Base-by-base conservation (phyloP, 1,140 invertebrate genomes). In the Drosophila dunni region DNA sequence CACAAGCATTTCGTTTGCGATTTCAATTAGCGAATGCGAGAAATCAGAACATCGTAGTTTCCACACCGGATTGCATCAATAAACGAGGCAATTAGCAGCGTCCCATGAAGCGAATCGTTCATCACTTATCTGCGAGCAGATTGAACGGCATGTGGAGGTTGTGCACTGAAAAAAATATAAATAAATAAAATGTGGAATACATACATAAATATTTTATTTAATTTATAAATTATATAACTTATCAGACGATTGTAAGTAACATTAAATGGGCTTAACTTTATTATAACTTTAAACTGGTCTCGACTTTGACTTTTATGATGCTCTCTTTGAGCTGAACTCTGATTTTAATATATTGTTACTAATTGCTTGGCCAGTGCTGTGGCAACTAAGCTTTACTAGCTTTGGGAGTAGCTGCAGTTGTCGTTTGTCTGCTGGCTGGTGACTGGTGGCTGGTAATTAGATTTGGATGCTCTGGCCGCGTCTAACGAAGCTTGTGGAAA, bases 401-500 rank as follows among this genome's bases (percentile, higher is more conserved):
- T n/a, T n/a, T n/a, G n/a, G n/a, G 4, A 20, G 53, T 13, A 33
- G 42, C 45, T 60, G 7, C 42, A 45, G 24, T 42, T 45, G 42
- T 6, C 29, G 8, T 13, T n/a, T 29, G 7, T n/a, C 29, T 65
- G 45, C 48, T 51, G 40, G 9, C 17, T 61, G 61, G 75, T 86
- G n/a, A n/a, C 29, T 65, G 45, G 42, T 51, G 40, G 9, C 17
- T 61, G 61, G 75, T 86, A 85, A 85, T 85, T 86, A 79, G 82
- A 85, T 85, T 67, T 78, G 62, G 60, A 13, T 20, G 42, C 42
- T 8, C 46, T 17, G 34, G 57, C 7, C 62, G 78, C 57, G 66
- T 72, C 76, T 71, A 85, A 84, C 81, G 77, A 84, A 71, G 44
- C 78, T 85, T 78, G 74, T 53, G 77, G 60, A 61, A 61, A 69